Evolutionary conservation across 2,888 invertebrate species (phyloP).

Genomic region (Chymomyza procnemis): DNA sequence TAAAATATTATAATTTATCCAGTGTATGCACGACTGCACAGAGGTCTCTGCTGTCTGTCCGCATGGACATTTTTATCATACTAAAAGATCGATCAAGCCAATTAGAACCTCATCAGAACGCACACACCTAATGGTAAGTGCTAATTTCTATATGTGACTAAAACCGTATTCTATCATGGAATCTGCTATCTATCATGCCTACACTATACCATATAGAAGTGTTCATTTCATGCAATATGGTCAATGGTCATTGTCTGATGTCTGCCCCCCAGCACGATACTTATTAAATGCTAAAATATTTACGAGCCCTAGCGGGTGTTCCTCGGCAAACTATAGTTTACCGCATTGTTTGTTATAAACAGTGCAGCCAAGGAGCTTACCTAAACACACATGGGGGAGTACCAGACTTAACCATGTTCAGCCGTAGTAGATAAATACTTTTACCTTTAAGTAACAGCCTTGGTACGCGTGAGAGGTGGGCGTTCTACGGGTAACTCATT

Average conservation of each 20-base stretch:
- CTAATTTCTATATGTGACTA: constrained; percentile 17
- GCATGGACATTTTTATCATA: not conserved
- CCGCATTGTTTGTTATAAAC: not conserved
- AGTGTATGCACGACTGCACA: too few species aligned
- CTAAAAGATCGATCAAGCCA: constrained; percentile 13
- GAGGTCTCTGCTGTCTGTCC: not conserved
- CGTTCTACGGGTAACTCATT: not conserved
- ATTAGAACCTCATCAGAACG: constrained; percentile 10
- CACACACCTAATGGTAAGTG: constrained; percentile 17
- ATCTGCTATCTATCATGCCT: not conserved
- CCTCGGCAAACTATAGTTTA: not conserved
- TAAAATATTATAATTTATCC: too few species aligned
- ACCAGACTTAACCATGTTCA: not conserved
- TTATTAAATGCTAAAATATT: constrained; percentile 43
- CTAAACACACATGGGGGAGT: not conserved
- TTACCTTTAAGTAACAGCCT: too few species aligned
- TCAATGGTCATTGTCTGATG: too few species aligned
- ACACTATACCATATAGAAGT: not conserved
- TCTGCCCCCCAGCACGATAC: constrained; percentile 10
- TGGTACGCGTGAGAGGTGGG: not conserved
- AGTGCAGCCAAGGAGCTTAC: not conserved
- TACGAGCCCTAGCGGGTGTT: constrained; percentile 10
- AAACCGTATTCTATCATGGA: not conserved
- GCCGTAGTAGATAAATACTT: not conserved
- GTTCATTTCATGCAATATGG: not conserved